phyloP scores from a whole-genome alignment of 2,113 vertebrate species.

The Xiphorhynchus elegans region DNA sequence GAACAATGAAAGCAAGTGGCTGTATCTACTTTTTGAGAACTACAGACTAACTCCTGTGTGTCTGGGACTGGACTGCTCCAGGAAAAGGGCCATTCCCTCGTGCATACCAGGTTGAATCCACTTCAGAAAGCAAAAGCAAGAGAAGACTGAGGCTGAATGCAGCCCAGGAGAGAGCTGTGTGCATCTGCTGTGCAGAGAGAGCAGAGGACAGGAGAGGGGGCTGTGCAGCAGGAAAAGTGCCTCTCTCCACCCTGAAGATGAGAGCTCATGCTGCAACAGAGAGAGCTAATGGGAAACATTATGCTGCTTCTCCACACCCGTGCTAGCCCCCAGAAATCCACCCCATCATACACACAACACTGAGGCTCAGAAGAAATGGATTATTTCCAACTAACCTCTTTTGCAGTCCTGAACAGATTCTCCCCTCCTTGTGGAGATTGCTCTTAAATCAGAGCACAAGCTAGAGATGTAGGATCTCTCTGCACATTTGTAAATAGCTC shows the following conservation, averaged over 20 bases:
- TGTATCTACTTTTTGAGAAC: not conserved
- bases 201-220: conserved; percentile 22
- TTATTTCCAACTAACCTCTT: not conserved
- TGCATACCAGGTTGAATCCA: not conserved
- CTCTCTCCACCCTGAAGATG: not conserved
- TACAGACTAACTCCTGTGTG: fast-evolving
- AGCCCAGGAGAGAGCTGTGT: not conserved
- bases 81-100: not conserved
- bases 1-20: not conserved
- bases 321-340: not conserved
- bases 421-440: not conserved
- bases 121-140: not conserved
- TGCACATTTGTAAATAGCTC: conserved; percentile 11
- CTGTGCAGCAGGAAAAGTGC: not conserved
- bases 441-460: not conserved
- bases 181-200: not conserved
- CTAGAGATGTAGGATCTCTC: not conserved
- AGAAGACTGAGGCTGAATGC: not conserved
- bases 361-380: not conserved
- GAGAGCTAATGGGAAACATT: not conserved
- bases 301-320: not conserved
- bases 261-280: not conserved
- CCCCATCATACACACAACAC: fast-evolving
- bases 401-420: not conserved
- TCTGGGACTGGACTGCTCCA: not conserved